Percentiles rank a stretch among this genome's conserved stretches.
These are phyloP conservation scores for Sylvietta virens DNA, from an alignment of 2,113 vertebrate species.

Conservation along the genomic window DNA sequence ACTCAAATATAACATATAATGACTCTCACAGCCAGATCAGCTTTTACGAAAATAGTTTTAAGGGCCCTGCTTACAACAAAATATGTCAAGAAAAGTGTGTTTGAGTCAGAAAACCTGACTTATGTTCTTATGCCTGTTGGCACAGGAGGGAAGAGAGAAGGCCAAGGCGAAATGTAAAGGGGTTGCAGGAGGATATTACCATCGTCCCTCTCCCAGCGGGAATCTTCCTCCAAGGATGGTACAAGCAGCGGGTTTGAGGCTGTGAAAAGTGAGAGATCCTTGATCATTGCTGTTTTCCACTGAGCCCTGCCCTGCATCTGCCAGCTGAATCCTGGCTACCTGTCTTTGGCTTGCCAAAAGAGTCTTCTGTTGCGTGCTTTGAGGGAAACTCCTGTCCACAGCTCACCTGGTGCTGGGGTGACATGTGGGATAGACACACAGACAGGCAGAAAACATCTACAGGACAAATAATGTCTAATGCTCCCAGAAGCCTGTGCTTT, in stretches of 20 bases:
- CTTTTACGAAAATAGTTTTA: background rate
- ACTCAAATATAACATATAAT: background rate
- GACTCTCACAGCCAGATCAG: background rate
- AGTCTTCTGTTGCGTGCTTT: background rate
- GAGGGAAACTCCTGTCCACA: background rate
- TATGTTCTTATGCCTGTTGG: background rate
- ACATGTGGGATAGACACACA: fast-evolving
- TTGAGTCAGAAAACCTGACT: background rate
- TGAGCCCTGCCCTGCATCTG: background rate
- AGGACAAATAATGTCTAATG: background rate
- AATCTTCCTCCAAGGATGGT: background rate
- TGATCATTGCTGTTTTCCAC: fast-evolving
- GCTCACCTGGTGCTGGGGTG: background rate
- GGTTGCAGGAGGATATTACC: background rate
- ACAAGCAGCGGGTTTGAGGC: background rate
- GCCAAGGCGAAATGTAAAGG: background rate
- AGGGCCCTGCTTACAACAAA: background rate
- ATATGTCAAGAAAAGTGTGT: background rate
- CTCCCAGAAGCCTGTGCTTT: background rate
- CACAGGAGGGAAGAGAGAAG: background rate
- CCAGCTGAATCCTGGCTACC: background rate
- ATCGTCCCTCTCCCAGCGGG: background rate
- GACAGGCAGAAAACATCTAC: background rate
- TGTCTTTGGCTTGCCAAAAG: background rate
- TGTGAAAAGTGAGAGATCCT: background rate